Evolutionary conservation across 2,113 vertebrate genomes (phyloP), one percentile per base, ranked within the genome.

Genomic region (Atrichornis clamosus): DNA sequence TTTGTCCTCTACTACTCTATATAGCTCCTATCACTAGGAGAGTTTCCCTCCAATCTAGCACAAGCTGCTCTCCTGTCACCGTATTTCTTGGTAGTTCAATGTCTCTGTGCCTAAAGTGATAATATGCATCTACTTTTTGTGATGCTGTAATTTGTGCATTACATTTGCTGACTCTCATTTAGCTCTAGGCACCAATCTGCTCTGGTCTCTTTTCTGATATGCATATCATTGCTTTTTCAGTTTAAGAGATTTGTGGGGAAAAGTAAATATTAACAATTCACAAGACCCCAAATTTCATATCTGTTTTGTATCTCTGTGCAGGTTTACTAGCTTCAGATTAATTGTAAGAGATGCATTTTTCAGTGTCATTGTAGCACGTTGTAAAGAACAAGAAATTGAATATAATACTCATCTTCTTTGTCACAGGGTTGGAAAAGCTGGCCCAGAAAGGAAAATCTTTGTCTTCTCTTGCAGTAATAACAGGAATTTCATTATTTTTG

Each of bases 401-500:
- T 70, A 50, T 24, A 50, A 9, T 81, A 30, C 62, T 87, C 18
- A 28, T 90, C 80, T 96, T 96, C 80, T 97, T 90, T 96, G 73
- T 89, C 73, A 92, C 93, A 98, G 98, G 98, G 75, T 59, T 97
- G 84, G 98, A 98, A 94, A 98, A 97, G 46, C 89, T 98, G 93
- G 82, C 97, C 67, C 98, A 98, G 50, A 98, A 97, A 94, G 97
- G 97, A 80, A 98, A 97, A 81, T 98, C 98, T 62, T 78, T 98
- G 78, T 97, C 98, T 32, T 96, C 98, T 62, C 97, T 98, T 94
- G 98, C 98, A 89, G 96, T 97, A 93, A 98, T 98, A 94, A 98
- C 98, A 4, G 98, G 98, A 96, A 95, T 98, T 89, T 98, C 98
- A 37, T 89, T 98, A 72, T 98, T 98, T 97, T 95, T 98, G 91